Base-by-base conservation (phyloP, 2,113 vertebrate species). In the Chaetodon trifascialis region DNA sequence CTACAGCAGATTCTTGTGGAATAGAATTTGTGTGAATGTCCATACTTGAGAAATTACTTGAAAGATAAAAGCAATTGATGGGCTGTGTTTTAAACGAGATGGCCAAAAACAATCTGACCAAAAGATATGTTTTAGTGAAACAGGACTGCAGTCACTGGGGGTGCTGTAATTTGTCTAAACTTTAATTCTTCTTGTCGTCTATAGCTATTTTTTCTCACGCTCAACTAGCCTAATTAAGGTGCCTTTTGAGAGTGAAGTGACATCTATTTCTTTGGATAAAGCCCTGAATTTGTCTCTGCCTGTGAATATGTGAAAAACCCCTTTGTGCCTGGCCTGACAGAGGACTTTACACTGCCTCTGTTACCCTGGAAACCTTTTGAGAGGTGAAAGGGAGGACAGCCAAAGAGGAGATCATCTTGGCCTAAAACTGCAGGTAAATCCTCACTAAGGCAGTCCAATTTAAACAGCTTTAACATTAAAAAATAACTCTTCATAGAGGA, bases 361-460 rank as follows among this genome's bases (percentile, higher is more conserved):
- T 93, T 94, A 88, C 93, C 91, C 75, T 92, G 93, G 94, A 95
- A 95, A 94, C 94, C 88, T 86, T 92, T 91, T 46, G 54, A 89
- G 92, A 93, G 92, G 93, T 94, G 92, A 94, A 95, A 79, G 67
- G 77, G 76, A 93, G 94, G 92, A 94, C 93, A 95, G 92, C 92
- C 94, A 95, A 91, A 87, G 73, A 83, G 56, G 82, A 87, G 90
- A 93, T 94, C 91, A 76, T 88, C 86, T 88, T 88, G 94, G 91
- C 89, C 83, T 65, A 72, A 83, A 90, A 86, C 82, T 75, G 86
- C 92, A 95, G 94, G 94, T 95, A 94, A 94, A 93, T 91, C 83
- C 85, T 89, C 68, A 68, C 67, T 73, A 69, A 86, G 67, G 82
- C 56, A 7, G 59, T 91, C 84, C 92, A 93, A 89, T 83, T 92